Evolutionary conservation across 1,140 invertebrate species (phyloP).

Genomic region (Microplitis mediator): DNA sequence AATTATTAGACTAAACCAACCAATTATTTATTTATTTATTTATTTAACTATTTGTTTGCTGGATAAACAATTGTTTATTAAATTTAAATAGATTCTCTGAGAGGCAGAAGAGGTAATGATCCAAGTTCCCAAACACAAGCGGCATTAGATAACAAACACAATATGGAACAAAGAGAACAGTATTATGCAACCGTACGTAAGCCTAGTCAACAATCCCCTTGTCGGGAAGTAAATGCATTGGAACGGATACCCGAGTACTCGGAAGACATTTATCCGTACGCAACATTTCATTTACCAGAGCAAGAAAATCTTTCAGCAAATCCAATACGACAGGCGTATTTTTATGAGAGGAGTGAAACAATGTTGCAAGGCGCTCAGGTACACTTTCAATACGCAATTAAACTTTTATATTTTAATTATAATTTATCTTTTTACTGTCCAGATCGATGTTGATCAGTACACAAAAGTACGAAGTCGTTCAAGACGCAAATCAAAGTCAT

Average conservation of each 20-base stretch:
- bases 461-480: constrained; percentile 57
- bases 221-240: constrained; percentile 61
- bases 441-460: constrained; percentile 59
- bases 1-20: neutral
- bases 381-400: neutral
- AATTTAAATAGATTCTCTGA: constrained; percentile 41
- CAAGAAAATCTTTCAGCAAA: constrained; percentile 62
- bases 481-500: constrained; percentile 58
- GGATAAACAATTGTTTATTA: too few species aligned
- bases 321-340: constrained; percentile 53
- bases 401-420: neutral
- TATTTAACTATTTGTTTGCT: too few species aligned
- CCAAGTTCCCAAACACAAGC: constrained; percentile 55
- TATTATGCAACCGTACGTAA: constrained; percentile 67
- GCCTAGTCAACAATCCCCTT: constrained; percentile 62
- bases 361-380: constrained; percentile 57
- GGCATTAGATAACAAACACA: constrained; percentile 61
- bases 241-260: constrained; percentile 68
- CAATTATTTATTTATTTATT: neutral
- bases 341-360: constrained; percentile 58
- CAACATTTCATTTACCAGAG: constrained; percentile 68
- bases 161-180: constrained; percentile 64
- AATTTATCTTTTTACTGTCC: constrained; percentile 32
- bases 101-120: constrained; percentile 48
- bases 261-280: constrained; percentile 59